Base-by-base conservation (phyloP, 2,797 vertebrate genomes). In the Tiaroga cobitis region DNA sequence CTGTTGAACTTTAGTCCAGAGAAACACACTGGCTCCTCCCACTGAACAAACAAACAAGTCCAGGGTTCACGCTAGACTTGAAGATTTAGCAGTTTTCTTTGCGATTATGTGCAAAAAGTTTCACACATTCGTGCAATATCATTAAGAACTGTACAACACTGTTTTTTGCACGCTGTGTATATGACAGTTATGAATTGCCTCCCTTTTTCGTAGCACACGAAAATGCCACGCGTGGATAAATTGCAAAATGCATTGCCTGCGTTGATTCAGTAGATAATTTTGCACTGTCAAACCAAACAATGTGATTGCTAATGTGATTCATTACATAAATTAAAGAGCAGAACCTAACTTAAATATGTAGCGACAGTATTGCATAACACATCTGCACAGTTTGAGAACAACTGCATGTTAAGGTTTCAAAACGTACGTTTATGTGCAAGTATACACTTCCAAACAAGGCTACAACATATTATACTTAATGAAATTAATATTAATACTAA, bases 1-100 rank as follows among this genome's bases (percentile, higher is more conserved):
- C 61, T 75, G 80, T 37, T 93, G 92, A 94, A 92, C 90, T 92
- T 93, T 87, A 90, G 85, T 87, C 91, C 72, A 46, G 56, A 46
- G 61, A 87, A 37, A 74, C 86, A 81, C 87, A 90, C 78, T 68
- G n/a, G 72, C 73, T 32, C 54, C 75, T 83, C 87, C 84, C 61
- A 54, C 80, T 79, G 68, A 85, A 87, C 69, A 93, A 90, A 87
- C 69, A 93, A 90, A 86, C 4, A 49, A 83, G 87, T 87, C 87
- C 89, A 91, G 54, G 89, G 89, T 90, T 91, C 87, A 87, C 1
- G 10, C 32, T 43, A 24, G 24, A 34, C 0, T 2, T 13, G 4
- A 74, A 10, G 1, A 65, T 61, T 73, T 4, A 18, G 29, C 70
- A 10, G 43, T 65, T 51, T 70, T 63, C 49, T 7, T 5, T 34